Percentiles rank a stretch among this genome's conserved stretches.
These are phyloP conservation scores for Seladonia tumulorum DNA, from an alignment of 2,888 invertebrate species.

Conservation along the genomic window DNA sequence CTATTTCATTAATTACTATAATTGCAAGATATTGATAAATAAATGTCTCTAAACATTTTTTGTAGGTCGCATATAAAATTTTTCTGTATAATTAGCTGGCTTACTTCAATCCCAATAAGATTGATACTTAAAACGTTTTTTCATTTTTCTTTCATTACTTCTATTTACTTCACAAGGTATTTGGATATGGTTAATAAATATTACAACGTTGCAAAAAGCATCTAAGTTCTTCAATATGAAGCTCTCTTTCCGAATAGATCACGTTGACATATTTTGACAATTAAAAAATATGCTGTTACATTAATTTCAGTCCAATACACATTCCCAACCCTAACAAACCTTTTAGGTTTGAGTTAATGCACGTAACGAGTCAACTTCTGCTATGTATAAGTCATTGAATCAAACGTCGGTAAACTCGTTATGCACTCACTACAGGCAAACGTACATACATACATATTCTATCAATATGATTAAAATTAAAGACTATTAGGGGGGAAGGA, in stretches of 20 bases:
- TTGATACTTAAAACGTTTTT: conserved; percentile 57
- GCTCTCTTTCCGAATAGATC: conserved; percentile 67
- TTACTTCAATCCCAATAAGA: conserved; percentile 55
- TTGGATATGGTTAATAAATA: conserved; percentile 72
- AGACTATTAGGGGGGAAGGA: conserved; percentile 93
- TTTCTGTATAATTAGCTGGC: conserved; percentile 48
- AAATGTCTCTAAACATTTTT: conserved; percentile 70
- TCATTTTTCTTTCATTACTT: conserved; percentile 44
- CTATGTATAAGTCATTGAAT: conserved; percentile 74
- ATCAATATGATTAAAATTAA: conserved; percentile 82
- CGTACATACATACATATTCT: conserved; percentile 77
- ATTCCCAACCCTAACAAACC: conserved; percentile 77
- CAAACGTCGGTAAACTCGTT: conserved; percentile 70
- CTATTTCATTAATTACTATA: conserved; percentile 60
- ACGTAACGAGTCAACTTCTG: conserved; percentile 67
- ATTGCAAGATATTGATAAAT: conserved; percentile 70
- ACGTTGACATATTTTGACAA: conserved; percentile 66
- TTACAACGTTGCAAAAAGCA: conserved; percentile 74
- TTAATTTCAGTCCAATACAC: conserved; percentile 80
- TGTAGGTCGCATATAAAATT: conserved; percentile 69
- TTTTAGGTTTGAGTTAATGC: conserved; percentile 69
- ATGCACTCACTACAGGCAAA: conserved; percentile 79
- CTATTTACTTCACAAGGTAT: conserved; percentile 65
- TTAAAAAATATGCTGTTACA: conserved; percentile 72
- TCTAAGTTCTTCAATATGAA: conserved; percentile 75